Conservation (phyloP, 2,797 vertebrate genomes). For the Cygnus olor region DNA sequence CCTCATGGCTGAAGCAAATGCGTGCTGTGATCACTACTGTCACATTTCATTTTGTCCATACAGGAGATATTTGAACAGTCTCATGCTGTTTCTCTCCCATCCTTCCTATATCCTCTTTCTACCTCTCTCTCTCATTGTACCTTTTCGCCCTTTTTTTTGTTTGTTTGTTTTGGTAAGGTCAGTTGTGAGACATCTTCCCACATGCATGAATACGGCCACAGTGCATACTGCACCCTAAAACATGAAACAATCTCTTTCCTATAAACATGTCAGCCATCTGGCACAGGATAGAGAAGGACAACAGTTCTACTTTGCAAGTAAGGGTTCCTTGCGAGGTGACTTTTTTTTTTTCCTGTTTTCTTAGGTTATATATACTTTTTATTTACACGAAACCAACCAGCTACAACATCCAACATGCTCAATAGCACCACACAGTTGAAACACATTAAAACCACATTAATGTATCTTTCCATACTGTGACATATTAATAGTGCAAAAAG, state of each 20-base stretch:
- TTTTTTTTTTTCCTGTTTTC: background rate
- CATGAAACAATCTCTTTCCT: background rate
- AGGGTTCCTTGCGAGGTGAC: background rate
- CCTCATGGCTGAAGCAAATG: background rate
- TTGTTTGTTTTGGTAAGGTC: background rate
- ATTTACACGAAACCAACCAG: background rate
- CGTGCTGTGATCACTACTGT: background rate
- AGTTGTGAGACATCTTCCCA: background rate
- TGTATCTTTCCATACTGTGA: slow-evolving; percentile 12
- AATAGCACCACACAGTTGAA: background rate
- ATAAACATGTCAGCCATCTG: background rate
- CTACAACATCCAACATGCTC: background rate
- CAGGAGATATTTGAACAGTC: background rate
- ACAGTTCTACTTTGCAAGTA: background rate
- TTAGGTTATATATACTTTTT: slow-evolving; percentile 1
- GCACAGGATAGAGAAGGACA: background rate
- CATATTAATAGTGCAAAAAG: slow-evolving; percentile 26
- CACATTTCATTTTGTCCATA: background rate
- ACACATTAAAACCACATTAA: slow-evolving; percentile 31
- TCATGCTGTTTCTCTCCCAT: background rate
- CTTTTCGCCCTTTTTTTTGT: background rate
- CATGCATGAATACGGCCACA: background rate
- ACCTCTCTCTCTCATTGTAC: background rate
- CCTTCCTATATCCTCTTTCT: background rate
- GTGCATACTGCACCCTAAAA: background rate